Percentiles rank a stretch among this genome's conserved stretches.
phyloP scores from a whole-genome alignment of 1,140 invertebrate genomes.

The Drosophila teissieri region DNA sequence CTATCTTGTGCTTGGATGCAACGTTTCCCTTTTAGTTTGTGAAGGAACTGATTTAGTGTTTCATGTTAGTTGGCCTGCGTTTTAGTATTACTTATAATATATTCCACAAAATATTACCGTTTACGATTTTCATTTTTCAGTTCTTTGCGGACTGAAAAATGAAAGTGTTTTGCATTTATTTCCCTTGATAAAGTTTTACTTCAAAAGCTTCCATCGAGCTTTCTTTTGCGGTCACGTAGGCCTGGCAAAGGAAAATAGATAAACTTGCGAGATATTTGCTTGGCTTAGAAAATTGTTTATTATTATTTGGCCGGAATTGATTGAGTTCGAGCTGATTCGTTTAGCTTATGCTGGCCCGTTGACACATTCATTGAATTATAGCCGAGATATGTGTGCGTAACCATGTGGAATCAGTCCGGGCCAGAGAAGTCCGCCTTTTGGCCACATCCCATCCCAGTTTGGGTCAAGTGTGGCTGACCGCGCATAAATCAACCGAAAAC shows the following conservation, averaged over 20 bases:
- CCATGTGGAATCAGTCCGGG: slow-evolving; percentile 30
- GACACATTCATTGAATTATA: slow-evolving; percentile 80
- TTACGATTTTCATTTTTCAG: no score
- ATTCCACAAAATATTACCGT: background rate
- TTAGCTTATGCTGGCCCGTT: slow-evolving; percentile 47
- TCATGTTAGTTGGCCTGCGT: background rate
- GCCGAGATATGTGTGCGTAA: slow-evolving; percentile 43
- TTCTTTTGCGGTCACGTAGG: slow-evolving; percentile 29
- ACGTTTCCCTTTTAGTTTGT: background rate
- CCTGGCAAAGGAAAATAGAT: background rate
- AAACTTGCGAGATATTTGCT: slow-evolving; percentile 20
- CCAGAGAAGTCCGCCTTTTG: slow-evolving; percentile 3
- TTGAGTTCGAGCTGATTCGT: slow-evolving; percentile 59
- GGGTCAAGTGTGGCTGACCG: slow-evolving; percentile 70
- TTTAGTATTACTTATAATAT: background rate
- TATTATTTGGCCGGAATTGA: slow-evolving; percentile 71
- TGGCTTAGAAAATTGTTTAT: slow-evolving; percentile 63
- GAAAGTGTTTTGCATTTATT: background rate
- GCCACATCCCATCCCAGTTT: slow-evolving; percentile 14
- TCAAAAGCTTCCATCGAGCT: background rate
- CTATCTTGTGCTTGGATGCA: slow-evolving; percentile 5
- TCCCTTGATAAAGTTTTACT: background rate
- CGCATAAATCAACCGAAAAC: slow-evolving; percentile 71
- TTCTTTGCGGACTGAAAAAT: no score
- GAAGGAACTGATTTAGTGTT: background rate